A percentile compares a stretch with the other conserved stretches of the same genome.
Conservation (phyloP, 2,113 vertebrate genomes). For the Steatornis caripensis region DNA sequence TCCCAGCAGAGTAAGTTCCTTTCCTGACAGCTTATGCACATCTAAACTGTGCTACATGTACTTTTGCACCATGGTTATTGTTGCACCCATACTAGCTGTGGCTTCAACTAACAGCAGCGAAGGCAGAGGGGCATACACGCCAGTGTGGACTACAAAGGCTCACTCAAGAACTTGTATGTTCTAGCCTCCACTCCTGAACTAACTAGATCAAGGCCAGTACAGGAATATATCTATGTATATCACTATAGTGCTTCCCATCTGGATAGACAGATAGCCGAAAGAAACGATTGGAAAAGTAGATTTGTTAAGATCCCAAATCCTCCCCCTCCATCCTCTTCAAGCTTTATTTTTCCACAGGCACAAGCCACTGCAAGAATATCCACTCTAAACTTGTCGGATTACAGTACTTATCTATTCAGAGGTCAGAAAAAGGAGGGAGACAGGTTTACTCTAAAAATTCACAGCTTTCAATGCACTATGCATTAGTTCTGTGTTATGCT, state of each 20-base stretch:
- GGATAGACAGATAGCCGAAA: neutral
- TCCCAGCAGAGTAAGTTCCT: neutral
- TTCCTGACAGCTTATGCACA: neutral
- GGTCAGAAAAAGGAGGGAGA: neutral
- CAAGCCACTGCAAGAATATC: neutral
- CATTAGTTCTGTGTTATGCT: neutral
- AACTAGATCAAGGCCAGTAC: neutral
- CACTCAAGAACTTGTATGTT: neutral
- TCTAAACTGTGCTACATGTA: neutral
- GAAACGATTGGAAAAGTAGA: neutral
- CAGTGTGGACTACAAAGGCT: neutral
- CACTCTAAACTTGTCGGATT: neutral
- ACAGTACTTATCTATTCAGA: neutral
- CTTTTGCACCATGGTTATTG: fast-evolving
- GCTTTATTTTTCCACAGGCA: neutral
- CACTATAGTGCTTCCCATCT: fast-evolving
- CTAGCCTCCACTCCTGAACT: neutral
- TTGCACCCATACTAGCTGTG: neutral
- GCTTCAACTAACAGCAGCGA: neutral
- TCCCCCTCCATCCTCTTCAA: neutral
- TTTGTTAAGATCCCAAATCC: neutral
- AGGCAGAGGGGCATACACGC: neutral
- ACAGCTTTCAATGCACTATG: neutral
- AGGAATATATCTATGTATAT: neutral
- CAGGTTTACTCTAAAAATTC: neutral